Percentiles rank a stretch among this genome's conserved stretches.
phyloP scores from a whole-genome alignment of 2,888 invertebrate species.

The Saturnia pavonia region DNA sequence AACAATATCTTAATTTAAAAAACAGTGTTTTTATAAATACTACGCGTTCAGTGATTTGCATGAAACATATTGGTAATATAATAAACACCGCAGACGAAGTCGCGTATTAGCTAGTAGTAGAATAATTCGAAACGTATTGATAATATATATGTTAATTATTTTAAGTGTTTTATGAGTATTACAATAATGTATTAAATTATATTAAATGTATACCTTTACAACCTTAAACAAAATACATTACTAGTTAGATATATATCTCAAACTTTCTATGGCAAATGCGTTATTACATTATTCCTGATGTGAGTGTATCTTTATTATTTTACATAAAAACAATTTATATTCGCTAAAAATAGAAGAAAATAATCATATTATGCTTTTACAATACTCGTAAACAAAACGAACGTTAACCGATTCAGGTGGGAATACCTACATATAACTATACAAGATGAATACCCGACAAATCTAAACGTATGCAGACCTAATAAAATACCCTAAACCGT shows the following conservation, averaged over 20 bases:
- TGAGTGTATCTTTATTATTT: neutral
- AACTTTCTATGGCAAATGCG: neutral
- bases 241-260: neutral
- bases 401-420: slow-evolving; percentile 45
- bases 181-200: neutral
- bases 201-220: neutral
- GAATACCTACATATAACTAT: slow-evolving; percentile 53
- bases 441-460: slow-evolving; percentile 46
- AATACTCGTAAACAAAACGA: slow-evolving; percentile 42
- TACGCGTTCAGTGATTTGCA: no score
- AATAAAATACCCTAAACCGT: slow-evolving; percentile 74
- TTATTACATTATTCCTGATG: neutral
- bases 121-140: neutral
- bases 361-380: slow-evolving; percentile 26
- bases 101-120: no score
- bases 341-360: slow-evolving; percentile 31
- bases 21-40: no score
- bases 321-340: slow-evolving; percentile 24
- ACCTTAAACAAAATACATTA: neutral
- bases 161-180: neutral
- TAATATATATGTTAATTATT: neutral
- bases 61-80: no score
- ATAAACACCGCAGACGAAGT: no score
- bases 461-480: slow-evolving; percentile 62
- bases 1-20: no score